These are phyloP conservation scores for Brachionus asplanchnoidis DNA, from an alignment of 1,140 invertebrate species.

Conservation along the genomic window DNA sequence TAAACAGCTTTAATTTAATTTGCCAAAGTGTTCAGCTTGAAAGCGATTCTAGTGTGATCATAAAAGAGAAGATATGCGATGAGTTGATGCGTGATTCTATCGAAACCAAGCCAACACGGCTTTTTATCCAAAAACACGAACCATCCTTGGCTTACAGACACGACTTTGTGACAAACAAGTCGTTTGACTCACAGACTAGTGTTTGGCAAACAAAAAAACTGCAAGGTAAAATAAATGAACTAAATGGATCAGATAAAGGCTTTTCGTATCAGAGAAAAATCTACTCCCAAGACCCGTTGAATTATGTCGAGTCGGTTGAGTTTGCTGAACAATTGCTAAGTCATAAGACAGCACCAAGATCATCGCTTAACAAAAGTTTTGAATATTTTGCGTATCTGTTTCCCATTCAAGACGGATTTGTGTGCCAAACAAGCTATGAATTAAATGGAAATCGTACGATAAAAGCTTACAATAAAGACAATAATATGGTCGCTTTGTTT, in stretches of 20 bases:
- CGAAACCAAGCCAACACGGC: background rate
- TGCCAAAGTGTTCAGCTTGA: background rate
- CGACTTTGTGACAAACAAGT: background rate
- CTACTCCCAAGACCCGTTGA: background rate
- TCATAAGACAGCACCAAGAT: background rate
- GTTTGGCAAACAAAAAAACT: background rate
- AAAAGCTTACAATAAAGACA: background rate
- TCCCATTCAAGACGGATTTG: background rate
- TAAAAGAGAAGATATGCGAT: background rate
- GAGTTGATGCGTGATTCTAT: background rate
- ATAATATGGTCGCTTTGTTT: background rate
- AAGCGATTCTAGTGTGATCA: background rate
- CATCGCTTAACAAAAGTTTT: background rate
- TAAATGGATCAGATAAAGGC: background rate
- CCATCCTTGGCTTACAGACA: background rate
- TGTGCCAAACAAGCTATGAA: background rate
- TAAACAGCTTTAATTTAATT: background rate
- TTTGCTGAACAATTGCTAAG: background rate
- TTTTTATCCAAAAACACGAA: background rate
- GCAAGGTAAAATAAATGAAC: background rate
- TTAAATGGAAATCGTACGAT: background rate
- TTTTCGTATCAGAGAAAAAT: background rate
- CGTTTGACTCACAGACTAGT: background rate
- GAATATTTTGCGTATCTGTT: constrained; percentile 21
- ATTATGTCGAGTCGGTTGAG: background rate